These are phyloP conservation scores for Imbricaverruca yamaguchii DNA, from an alignment of 2,888 invertebrate genomes.

Conservation along the genomic window DNA sequence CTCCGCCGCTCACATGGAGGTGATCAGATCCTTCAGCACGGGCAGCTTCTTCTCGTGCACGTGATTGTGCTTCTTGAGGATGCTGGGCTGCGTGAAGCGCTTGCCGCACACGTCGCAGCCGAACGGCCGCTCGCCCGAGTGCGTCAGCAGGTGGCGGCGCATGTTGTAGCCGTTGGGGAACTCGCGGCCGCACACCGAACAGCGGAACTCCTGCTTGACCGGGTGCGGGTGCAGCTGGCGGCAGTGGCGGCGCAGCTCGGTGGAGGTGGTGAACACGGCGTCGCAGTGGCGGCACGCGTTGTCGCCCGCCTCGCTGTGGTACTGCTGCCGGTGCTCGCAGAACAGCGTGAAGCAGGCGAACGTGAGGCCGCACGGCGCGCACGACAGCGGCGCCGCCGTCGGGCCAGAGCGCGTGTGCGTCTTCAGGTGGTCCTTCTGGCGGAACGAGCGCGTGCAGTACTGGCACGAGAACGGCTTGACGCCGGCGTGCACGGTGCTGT, in stretches of 20 bases:
- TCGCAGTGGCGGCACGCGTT: slow-evolving; percentile 22
- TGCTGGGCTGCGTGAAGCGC: slow-evolving; percentile 19
- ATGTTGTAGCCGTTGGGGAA: slow-evolving; percentile 22
- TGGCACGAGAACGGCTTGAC: slow-evolving; percentile 12
- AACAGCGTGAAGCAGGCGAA: slow-evolving; percentile 20
- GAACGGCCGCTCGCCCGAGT: slow-evolving; percentile 20
- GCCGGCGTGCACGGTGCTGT: slow-evolving; percentile 22
- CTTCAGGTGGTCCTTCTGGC: slow-evolving; percentile 23
- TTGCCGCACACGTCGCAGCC: slow-evolving; percentile 16
- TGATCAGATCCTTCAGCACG: slow-evolving; percentile 3
- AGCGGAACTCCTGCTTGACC: slow-evolving; percentile 22
- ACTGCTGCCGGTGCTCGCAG: slow-evolving; percentile 19
- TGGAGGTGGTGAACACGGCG: not conserved
- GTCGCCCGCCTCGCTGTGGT: slow-evolving; percentile 22
- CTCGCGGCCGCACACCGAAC: slow-evolving; percentile 12
- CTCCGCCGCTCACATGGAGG: not conserved
- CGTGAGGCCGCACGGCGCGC: slow-evolving; percentile 21
- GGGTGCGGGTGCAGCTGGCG: slow-evolving; percentile 20
- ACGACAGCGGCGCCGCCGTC: slow-evolving; percentile 10
- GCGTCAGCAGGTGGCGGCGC: slow-evolving; percentile 17
- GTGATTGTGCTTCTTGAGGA: slow-evolving; percentile 5
- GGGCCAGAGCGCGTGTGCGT: slow-evolving; percentile 15
- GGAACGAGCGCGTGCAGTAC: slow-evolving; percentile 20
- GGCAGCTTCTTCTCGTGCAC: slow-evolving; percentile 21
- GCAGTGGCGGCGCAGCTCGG: slow-evolving; percentile 23